Base-by-base conservation (phyloP, 2,797 vertebrate genomes). In the Phrynocephalus forsythii region DNA sequence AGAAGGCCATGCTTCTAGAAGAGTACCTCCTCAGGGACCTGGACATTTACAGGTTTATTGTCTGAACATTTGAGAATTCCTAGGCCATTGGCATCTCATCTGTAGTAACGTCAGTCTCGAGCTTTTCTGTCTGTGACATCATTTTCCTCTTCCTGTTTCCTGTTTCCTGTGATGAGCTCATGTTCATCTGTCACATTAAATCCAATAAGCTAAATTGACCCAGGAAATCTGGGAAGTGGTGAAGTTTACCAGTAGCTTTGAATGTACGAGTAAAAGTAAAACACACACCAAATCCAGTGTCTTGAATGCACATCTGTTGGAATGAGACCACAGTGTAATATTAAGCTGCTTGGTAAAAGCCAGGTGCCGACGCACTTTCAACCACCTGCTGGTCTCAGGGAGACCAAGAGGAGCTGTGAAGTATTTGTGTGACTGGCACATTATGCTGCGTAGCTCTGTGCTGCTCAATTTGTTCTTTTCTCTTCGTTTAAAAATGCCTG, bases 211-310 rank as follows among this genome's bases (percentile, higher is more conserved):
- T 85, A 88, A 69, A 90, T 11, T 11, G 0, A 87, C 90, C 88
- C 88, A 92, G 95, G 91, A 94, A 56, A 94, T 75, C 80, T 88
- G 91, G 79, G 88, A 84, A 79, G 81, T 87, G 50, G 56, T 91
- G 60, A 26, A 10, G 68, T 93, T 94, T 82, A 90, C 92, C 89
- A 93, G 77, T 90, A 90, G 77, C 79, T 80, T 87, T 63, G 81
- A 79, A 91, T 77, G 77, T 69, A 81, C 86, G 30, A 79, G 18
- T 72, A 2, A 16, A 44, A 38, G 26, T 66, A 20, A 66, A 10
- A 82, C 86, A 4, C 28, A 18, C 26, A 85, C n/a, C 60, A 30
- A 30, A 30, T 3, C 38, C 33, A 30, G 24, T 30, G 2, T 80
- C 15, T 30, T 66, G 15, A 66, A 52, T 79, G 83, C 67, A 85